Evolutionary conservation across 2,888 invertebrate species (phyloP), one percentile per base, ranked within the genome.

Genomic region (Flabesymbios commensalis): DNA sequence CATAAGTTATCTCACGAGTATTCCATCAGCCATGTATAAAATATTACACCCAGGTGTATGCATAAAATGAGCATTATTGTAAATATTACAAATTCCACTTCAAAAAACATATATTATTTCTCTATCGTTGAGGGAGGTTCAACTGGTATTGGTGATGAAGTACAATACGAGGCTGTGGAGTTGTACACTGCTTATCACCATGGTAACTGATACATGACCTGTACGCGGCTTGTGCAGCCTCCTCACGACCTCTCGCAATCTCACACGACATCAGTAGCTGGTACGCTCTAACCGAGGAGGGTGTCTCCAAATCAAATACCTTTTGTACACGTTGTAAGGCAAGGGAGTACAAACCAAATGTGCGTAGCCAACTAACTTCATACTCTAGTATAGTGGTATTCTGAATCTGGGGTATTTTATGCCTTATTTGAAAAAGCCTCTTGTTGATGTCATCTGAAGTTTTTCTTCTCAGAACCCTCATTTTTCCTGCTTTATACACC

Each of bases 301-400:
- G 29, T 14, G 72, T 65, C 14, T 72, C 31, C 17, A 57, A 42
- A 19, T 71, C 53, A 5, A 72, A 67, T 1, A 61, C 45, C 7
- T 56, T 22, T n/a, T 75, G 55, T n/a, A 76, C 55, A 45, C 74
- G 64, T 7, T 65, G 56, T 28, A 64, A 59, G 2, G 75, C 74
- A 29, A 65, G 51, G 1, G 60, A 39, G 39, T 71, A 71, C 22
- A 61, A 52, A 7, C 72, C 73, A 42, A 68, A 73, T 26, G 69
- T 65, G 33, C 70, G 60, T 29, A 78, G 52, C 69, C 72, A 73
- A 29, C 70, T 67, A 0, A 71, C 75, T 57, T 78, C 78, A 43
- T 74, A 72, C 24, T 72, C 69, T 29, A 77, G 43, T n/a, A 76
- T 49, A 2, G 73, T 75, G 29, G 72, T 64, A 57, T 75, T 75